Conservation (phyloP, 2,888 invertebrate species). For the Ligdia adustata region DNA sequence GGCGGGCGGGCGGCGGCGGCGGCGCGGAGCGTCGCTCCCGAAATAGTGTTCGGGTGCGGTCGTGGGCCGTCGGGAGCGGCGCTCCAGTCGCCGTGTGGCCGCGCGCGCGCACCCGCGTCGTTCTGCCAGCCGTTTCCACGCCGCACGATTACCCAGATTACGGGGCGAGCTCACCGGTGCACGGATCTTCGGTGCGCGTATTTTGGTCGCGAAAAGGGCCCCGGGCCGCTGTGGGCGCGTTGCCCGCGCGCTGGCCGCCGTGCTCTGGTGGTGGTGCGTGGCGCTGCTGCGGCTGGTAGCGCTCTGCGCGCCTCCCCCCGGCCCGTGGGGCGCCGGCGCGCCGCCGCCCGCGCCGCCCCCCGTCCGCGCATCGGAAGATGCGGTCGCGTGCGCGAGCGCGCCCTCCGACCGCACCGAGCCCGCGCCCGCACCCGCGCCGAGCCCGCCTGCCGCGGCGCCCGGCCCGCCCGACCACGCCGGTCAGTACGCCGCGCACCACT, state of each 20-base stretch:
- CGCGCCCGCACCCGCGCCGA: slow-evolving; percentile 48
- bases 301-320: slow-evolving; percentile 79
- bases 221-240: slow-evolving; percentile 78
- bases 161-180: slow-evolving; percentile 62
- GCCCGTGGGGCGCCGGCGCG: slow-evolving; percentile 66
- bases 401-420: slow-evolving; percentile 69
- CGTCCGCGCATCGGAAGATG: slow-evolving; percentile 76
- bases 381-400: slow-evolving; percentile 75
- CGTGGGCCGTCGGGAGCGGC: slow-evolving; percentile 76
- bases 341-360: slow-evolving; percentile 62
- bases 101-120: slow-evolving; percentile 82
- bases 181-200: slow-evolving; percentile 75
- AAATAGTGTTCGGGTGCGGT: slow-evolving; percentile 83
- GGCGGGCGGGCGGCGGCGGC: slow-evolving; percentile 77
- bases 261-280: slow-evolving; percentile 83
- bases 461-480: slow-evolving; percentile 65
- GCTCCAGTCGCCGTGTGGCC: slow-evolving; percentile 81
- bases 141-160: slow-evolving; percentile 65
- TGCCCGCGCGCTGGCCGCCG: slow-evolving; percentile 83
- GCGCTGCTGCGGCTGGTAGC: slow-evolving; percentile 82
- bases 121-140: slow-evolving; percentile 66
- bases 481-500: slow-evolving; percentile 52
- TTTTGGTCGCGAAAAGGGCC: slow-evolving; percentile 78
- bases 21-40: slow-evolving; percentile 80
- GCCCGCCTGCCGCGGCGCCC: slow-evolving; percentile 52